phyloP scores from a whole-genome alignment of 2,113 vertebrate genomes.

The Sakesphorus luctuosus region DNA sequence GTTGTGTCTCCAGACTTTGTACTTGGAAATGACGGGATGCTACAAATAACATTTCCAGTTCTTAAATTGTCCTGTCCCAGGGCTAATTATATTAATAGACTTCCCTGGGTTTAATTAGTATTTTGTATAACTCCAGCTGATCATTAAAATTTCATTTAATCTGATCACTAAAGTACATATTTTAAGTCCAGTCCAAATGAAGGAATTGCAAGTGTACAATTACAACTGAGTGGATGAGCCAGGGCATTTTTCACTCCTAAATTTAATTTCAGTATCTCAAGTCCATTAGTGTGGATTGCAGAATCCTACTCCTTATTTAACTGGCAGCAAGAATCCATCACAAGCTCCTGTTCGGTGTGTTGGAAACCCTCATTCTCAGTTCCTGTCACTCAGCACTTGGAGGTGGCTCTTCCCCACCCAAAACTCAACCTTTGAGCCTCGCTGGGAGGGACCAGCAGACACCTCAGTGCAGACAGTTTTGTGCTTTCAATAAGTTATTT shows the following conservation, averaged over 20 bases:
- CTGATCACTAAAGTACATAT: conserved; percentile 29
- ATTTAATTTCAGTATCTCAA: conserved; percentile 40
- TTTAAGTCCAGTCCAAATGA: conserved; percentile 26
- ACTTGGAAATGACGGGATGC: conserved; percentile 9
- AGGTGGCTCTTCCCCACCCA: not conserved
- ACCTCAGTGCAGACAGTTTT: not conserved
- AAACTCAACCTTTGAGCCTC: not conserved
- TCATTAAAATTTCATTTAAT: conserved; percentile 26
- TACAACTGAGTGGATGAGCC: conserved; percentile 16
- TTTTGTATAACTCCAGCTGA: conserved; percentile 52
- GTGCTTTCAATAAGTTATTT: not conserved
- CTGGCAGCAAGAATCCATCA: conserved; percentile 22
- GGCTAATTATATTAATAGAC: conserved; percentile 49
- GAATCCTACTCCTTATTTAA: conserved; percentile 4
- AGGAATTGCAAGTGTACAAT: conserved; percentile 1
- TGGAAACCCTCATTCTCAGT: not conserved
- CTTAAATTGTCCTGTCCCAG: conserved; percentile 6
- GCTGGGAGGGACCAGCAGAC: not conserved
- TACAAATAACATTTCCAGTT: conserved; percentile 50
- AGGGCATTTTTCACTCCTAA: conserved; percentile 45
- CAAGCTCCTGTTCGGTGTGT: not conserved
- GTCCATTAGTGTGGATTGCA: conserved; percentile 38
- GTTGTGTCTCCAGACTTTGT: not conserved
- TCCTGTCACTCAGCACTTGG: not conserved
- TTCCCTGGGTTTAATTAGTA: conserved; percentile 48